phyloP scores from a whole-genome alignment of 2,888 invertebrate genomes.

The Epirrhoe alternata region DNA sequence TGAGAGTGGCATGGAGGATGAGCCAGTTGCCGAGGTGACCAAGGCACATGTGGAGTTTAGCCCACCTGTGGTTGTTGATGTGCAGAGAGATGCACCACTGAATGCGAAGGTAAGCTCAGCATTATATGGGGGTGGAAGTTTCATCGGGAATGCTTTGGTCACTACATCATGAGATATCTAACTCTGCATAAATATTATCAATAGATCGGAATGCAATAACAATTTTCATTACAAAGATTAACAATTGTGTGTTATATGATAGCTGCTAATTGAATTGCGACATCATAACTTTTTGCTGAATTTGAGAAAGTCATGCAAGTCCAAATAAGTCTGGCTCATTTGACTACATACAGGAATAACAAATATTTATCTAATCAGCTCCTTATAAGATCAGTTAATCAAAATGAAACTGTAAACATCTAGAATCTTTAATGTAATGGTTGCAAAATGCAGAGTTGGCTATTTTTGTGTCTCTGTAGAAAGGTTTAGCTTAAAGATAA shows the following conservation, averaged over 20 bases:
- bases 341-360: not conserved
- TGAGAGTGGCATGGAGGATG: conserved; percentile 79
- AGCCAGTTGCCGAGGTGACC: conserved; percentile 55
- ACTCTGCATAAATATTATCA: conserved; percentile 13
- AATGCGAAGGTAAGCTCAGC: conserved; percentile 72
- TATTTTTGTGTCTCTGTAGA: not conserved
- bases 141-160: conserved; percentile 1
- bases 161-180: not conserved
- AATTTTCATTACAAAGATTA: conserved; percentile 5
- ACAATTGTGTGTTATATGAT: conserved; percentile 9
- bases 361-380: not conserved
- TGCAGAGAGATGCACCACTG: conserved; percentile 79
- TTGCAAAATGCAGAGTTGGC: not conserved
- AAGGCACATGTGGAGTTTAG: conserved; percentile 88
- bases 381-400: not conserved
- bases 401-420: not conserved
- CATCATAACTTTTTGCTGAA: not conserved
- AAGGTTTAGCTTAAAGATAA: not conserved
- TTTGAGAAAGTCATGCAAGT: conserved; percentile 2
- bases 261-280: not conserved
- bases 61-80: conserved; percentile 87
- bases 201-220: not conserved
- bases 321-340: not conserved
- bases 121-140: conserved; percentile 2
- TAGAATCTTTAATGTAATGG: too few relatives aligned